Evolutionary conservation across 2,888 invertebrate species (phyloP), one percentile per base, ranked within the genome.

Genomic region (Ectobius pallidus): DNA sequence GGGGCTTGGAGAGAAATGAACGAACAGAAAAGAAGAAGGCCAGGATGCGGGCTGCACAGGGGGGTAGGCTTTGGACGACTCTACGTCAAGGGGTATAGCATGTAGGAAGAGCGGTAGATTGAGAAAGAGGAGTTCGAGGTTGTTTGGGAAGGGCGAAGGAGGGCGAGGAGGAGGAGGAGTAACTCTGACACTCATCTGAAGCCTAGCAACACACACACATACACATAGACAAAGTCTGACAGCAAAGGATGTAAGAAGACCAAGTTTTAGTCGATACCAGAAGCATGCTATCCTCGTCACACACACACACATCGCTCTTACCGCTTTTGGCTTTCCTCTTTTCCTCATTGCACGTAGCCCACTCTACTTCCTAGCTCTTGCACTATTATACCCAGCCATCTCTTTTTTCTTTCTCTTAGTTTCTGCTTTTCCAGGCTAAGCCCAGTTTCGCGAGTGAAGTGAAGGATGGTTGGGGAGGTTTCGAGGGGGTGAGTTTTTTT

Each of bases 181-280:
- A 32, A 58, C 58, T 55, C 55, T 30, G 58, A 20, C 58, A 58
- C 58, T 58, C 58, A 30, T 14, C 30, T 58, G 58, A 58, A 58
- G 52, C 58, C 58, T 58, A 16, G 58, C 58, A 30, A 30, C 55
- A 25, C 25, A 55, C 55, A 25, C 49, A 49, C 49, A 52, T 25
- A 25, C 39, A 39, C 39, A 9, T 14, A 39, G 22, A 25, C 7
- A 25, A 20, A 52, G n/a, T n/a, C 52, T 52, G 52, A 52, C 25
- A 25, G 52, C 22, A 20, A 49, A 22, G 25, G 1, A 52, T 25
- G 32, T 58, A 58, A 58, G 58, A 58, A 58, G 55, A 55, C 22
- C 58, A 30, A 58, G 58, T 30, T 25, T 46, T 25, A 58, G 58
- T 58, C 58, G 58, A 58, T 58, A 58, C 58, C 25, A 7, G 7